Percentiles rank a stretch among this genome's conserved stretches.
These are phyloP conservation scores for Spongia lamella DNA, from an alignment of 37 sponge, comb jelly and placozoan species.

Conservation along the genomic window DNA sequence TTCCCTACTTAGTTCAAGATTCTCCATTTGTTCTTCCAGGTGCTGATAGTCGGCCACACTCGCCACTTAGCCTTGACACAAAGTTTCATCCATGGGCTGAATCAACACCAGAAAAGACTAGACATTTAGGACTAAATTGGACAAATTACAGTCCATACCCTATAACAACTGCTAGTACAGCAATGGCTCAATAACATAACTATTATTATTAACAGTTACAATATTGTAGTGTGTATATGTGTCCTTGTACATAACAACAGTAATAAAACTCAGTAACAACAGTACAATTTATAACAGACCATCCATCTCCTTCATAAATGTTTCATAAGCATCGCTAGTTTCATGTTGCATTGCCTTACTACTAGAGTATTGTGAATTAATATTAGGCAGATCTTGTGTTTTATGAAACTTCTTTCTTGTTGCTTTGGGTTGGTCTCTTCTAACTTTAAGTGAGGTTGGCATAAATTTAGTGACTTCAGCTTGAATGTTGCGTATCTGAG, in stretches of 20 bases:
- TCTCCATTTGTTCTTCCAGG: conserved; percentile 62
- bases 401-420: conserved; percentile 30
- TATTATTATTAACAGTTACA: too few species aligned
- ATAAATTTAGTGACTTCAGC: conserved; percentile 96
- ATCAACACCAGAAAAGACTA: conserved; percentile 16
- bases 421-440: conserved; percentile 77
- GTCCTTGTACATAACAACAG: too few species aligned
- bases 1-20: conserved; percentile 32
- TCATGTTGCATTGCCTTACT: neutral
- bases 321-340: conserved; percentile 88
- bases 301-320: conserved; percentile 97
- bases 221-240: too few species aligned
- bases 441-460: conserved; percentile 81
- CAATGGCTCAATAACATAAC: too few species aligned
- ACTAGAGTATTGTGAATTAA: neutral
- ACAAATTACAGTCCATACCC: too few species aligned
- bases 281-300: conserved; percentile 72
- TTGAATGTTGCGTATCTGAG: conserved; percentile 81
- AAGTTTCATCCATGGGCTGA: conserved; percentile 78
- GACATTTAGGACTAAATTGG: too few species aligned
- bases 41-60: conserved; percentile 45
- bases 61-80: conserved; percentile 10
- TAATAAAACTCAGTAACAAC: too few species aligned
- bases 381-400: neutral
- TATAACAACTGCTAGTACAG: too few species aligned